Percentiles rank a stretch among this genome's conserved stretches.
These are phyloP conservation scores for Xylota segnis DNA, from an alignment of 2,888 invertebrate genomes.

Conservation along the genomic window DNA sequence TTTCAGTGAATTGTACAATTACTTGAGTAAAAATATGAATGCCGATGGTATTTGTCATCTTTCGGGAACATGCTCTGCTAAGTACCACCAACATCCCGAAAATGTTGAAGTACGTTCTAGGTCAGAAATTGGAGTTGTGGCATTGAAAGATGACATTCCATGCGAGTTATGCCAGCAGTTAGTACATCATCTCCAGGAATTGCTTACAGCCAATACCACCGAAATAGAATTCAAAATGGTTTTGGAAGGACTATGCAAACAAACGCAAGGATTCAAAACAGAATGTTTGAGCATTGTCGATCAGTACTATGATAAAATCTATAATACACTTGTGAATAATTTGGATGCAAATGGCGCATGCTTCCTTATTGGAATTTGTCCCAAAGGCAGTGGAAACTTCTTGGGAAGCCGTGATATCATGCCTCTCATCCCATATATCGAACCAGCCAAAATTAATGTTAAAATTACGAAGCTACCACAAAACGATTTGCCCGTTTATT, in stretches of 20 bases:
- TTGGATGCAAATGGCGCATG: conserved; percentile 90
- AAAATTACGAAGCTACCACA: conserved; percentile 82
- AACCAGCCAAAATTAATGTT: conserved; percentile 84
- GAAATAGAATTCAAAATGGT: conserved; percentile 92
- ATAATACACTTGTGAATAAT: conserved; percentile 88
- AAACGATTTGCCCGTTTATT: conserved; percentile 81
- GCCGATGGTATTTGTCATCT: conserved; percentile 90
- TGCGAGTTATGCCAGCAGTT: conserved; percentile 95
- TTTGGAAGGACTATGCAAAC: conserved; percentile 91
- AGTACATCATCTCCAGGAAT: conserved; percentile 91
- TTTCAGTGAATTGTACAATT: conserved; percentile 89
- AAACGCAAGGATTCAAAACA: conserved; percentile 89
- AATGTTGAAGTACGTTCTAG: conserved; percentile 86
- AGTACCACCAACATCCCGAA: conserved; percentile 88
- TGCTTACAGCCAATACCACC: conserved; percentile 93
- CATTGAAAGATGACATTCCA: conserved; percentile 88
- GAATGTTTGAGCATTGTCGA: conserved; percentile 92
- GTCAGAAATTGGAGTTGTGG: conserved; percentile 86
- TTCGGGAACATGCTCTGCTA: conserved; percentile 89
- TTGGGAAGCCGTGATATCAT: conserved; percentile 85
- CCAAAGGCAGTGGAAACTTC: conserved; percentile 79
- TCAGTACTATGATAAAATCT: conserved; percentile 91
- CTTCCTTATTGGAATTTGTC: conserved; percentile 86
- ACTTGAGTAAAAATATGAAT: conserved; percentile 87
- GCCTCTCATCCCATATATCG: conserved; percentile 86